Conservation (phyloP, 2,888 invertebrate genomes). For the Cotesia congregata region DNA sequence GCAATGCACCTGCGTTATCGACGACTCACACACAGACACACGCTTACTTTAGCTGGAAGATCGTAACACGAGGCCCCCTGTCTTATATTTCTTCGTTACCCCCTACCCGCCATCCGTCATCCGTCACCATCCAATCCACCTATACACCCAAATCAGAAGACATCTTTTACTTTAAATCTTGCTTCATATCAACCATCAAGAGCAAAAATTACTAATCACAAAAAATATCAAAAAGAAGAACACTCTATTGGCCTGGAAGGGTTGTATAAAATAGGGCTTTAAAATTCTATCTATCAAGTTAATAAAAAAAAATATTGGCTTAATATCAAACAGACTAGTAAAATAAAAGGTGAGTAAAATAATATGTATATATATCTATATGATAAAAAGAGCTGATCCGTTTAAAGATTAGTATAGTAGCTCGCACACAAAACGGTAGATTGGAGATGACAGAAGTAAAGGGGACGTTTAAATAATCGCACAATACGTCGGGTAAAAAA, state of each 20-base stretch:
- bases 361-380: background rate
- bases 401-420: background rate
- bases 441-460: background rate
- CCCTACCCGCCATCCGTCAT: constrained; percentile 14
- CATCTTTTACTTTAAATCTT: no score
- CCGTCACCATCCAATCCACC: background rate
- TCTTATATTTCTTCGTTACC: background rate
- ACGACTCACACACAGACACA: constrained; percentile 51
- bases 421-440: background rate
- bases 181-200: no score
- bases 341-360: no score
- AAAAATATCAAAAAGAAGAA: no score
- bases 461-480: background rate
- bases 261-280: no score
- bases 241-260: no score
- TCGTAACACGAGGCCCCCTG: constrained; percentile 52
- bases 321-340: no score
- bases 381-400: background rate
- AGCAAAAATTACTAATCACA: no score
- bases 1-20: constrained; percentile 68
- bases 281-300: background rate
- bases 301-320: constrained; percentile 10
- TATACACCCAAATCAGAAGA: no score
- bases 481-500: background rate
- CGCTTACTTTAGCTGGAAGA: background rate